Evolutionary conservation across 2,888 invertebrate genomes (phyloP), one percentile per base, ranked within the genome.

Genomic region (Caenorhabditis panamensis): DNA sequence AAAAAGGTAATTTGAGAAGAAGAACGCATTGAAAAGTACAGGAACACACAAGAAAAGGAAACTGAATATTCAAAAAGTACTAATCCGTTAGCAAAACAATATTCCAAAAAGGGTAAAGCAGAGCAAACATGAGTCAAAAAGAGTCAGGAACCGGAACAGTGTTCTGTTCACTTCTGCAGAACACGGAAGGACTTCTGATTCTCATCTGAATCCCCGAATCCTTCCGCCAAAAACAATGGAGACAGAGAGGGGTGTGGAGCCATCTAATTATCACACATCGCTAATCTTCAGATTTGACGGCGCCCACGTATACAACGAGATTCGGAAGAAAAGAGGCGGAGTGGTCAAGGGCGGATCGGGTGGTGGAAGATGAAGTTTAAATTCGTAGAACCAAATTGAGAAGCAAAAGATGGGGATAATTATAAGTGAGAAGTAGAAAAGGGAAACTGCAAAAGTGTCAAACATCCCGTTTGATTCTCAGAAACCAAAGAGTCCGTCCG

Each of bases 231-330:
- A 18, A 47, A 47, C 47, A 47, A 47, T 18, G 31, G 31, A 31
- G 31, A 31, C 31, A 4, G 31, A 31, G 9, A n/a, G n/a, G 41
- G 41, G 13, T 16, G 31, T 41, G 13, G 41, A 41, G 47, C 47
- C 63, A 69, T 69, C 59, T 69, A 69, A 69, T 69, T 61, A 69
- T 61, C 69, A 69, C 69, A 69, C 69, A 51, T 51, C 41, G 44
- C 53, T 69, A 61, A 41, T 61, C 56, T 56, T 47, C 47, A 11
- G 41, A 6, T 41, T 56, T 20, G 20, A 6, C 9, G 5, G 31
- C n/a, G 31, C 56, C 56, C 56, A 56, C 56, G 56, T 36, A 24
- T 22, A 13, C 53, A 53, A n/a, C n/a, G n/a, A n/a, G 20, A 49
- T 44, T 36, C 20, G 22, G 37, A 37, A 37, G 51, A 37, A 36